Evolutionary conservation across 1,140 invertebrate genomes (phyloP).

Genomic region (Drosophila bocki): DNA sequence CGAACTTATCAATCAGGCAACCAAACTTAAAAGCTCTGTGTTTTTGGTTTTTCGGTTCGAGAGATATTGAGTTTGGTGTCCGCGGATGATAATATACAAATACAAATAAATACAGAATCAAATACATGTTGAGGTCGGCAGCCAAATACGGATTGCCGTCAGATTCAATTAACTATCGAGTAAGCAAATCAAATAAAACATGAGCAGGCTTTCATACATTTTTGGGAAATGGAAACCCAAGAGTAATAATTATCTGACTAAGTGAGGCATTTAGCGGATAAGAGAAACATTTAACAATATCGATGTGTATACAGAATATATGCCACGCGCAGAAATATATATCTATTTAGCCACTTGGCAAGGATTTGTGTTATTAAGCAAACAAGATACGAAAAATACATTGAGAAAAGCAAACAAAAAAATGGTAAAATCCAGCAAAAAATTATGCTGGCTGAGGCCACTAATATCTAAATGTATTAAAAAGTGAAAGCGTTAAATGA

Average conservation of each 20-base stretch:
- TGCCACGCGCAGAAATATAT: slow-evolving; percentile 42
- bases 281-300: slow-evolving; percentile 65
- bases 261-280: slow-evolving; percentile 47
- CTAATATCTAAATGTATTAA: slow-evolving; percentile 62
- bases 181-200: slow-evolving; percentile 47
- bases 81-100: slow-evolving; percentile 66
- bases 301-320: slow-evolving; percentile 66
- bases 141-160: slow-evolving; percentile 39
- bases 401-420: slow-evolving; percentile 56
- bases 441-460: slow-evolving; percentile 81
- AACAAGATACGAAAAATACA: slow-evolving; percentile 38
- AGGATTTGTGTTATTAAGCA: slow-evolving; percentile 66
- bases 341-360: slow-evolving; percentile 70
- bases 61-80: slow-evolving; percentile 42
- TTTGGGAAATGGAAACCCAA: slow-evolving; percentile 71
- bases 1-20: slow-evolving; percentile 5
- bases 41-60: slow-evolving; percentile 20
- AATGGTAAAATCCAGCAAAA: slow-evolving; percentile 77
- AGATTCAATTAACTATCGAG: slow-evolving; percentile 40
- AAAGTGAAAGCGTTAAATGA: slow-evolving; percentile 39
- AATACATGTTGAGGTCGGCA: slow-evolving; percentile 16
- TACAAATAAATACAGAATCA: slow-evolving; percentile 76
- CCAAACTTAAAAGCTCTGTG: slow-evolving; percentile 3
- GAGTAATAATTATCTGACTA: slow-evolving; percentile 29
- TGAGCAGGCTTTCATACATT: slow-evolving; percentile 81